A percentile compares a stretch with the other conserved stretches of the same genome.
Conservation (phyloP, 2,797 vertebrate species). For the Hyperoplus lanceolatus region DNA sequence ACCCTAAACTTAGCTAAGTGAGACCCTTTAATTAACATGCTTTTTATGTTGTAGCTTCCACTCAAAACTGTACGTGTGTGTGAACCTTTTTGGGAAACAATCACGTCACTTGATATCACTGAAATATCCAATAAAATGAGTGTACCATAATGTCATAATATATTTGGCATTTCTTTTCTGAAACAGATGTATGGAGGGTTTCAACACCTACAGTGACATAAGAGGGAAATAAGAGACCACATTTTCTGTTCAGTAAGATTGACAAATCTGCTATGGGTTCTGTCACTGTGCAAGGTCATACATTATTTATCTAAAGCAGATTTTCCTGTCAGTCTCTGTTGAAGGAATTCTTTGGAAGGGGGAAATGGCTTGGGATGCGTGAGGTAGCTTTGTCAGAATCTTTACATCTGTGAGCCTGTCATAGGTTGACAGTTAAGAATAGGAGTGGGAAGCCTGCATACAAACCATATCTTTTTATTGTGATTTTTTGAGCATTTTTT, state of each 20-base stretch:
- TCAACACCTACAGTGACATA: constrained; percentile 20
- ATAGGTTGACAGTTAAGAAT: constrained; percentile 25
- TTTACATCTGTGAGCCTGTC: constrained; percentile 14
- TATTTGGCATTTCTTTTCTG: constrained; percentile 15
- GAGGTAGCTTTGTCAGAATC: constrained; percentile 6
- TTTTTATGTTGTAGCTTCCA: not conserved
- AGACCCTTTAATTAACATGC: not conserved
- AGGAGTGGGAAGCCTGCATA: constrained; percentile 8
- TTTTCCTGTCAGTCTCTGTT: constrained; percentile 31
- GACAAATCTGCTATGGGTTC: constrained; percentile 37
- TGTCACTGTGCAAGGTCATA: constrained; percentile 43
- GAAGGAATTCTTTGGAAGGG: constrained; percentile 25
- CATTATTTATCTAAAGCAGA: constrained; percentile 57
- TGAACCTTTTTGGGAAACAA: not conserved
- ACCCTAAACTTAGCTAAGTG: not conserved
- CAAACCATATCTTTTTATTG: constrained; percentile 17
- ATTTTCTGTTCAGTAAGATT: constrained; percentile 40
- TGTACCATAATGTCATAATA: not conserved
- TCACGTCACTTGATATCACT: not conserved
- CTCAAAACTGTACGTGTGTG: not conserved
- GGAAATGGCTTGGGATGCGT: constrained; percentile 16
- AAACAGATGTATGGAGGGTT: not conserved
- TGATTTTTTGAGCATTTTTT: no score
- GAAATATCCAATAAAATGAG: not conserved
- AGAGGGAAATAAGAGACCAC: constrained; percentile 37